Percentiles rank a stretch among this genome's conserved stretches.
Conservation (phyloP, 2,113 vertebrate genomes). For the Xiphophorus maculatus region DNA sequence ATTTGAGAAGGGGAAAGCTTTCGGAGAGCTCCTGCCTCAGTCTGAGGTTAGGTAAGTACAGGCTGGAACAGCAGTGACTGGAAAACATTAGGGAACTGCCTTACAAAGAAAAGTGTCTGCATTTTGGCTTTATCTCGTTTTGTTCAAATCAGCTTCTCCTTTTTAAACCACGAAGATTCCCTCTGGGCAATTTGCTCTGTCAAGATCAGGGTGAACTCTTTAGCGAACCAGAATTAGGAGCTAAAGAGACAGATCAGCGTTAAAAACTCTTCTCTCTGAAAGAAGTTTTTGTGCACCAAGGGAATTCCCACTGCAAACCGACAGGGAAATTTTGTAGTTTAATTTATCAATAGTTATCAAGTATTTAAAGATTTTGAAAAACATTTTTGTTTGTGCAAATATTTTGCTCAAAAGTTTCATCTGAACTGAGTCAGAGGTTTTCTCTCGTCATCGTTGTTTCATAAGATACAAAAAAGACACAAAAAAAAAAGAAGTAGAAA, state of each 20-base stretch:
- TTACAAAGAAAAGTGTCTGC: background rate
- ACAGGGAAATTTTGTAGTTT: background rate
- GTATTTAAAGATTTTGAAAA: too few relatives aligned
- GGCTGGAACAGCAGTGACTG: background rate
- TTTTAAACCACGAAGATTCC: background rate
- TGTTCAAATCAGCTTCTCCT: background rate
- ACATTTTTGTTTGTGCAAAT: too few relatives aligned
- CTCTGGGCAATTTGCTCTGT: background rate
- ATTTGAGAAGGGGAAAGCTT: background rate
- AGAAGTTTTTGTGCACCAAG: background rate
- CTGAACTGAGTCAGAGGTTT: too few relatives aligned
- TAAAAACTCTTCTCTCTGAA: background rate
- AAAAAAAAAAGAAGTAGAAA: too few relatives aligned
- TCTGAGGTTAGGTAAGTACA: conserved; percentile 47
- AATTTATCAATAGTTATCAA: too few relatives aligned
- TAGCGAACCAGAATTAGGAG: background rate
- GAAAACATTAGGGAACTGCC: background rate
- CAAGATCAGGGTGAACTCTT: background rate
- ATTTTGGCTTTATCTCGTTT: background rate
- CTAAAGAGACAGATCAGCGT: too few relatives aligned
- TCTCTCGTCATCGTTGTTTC: too few relatives aligned
- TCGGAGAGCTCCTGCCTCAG: conserved; percentile 26
- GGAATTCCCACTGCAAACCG: background rate
- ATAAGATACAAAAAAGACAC: too few relatives aligned
- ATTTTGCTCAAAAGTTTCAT: too few relatives aligned